Conservation (phyloP, 92 coral and sea anemone genomes). For the Pocillopora meandrina region DNA sequence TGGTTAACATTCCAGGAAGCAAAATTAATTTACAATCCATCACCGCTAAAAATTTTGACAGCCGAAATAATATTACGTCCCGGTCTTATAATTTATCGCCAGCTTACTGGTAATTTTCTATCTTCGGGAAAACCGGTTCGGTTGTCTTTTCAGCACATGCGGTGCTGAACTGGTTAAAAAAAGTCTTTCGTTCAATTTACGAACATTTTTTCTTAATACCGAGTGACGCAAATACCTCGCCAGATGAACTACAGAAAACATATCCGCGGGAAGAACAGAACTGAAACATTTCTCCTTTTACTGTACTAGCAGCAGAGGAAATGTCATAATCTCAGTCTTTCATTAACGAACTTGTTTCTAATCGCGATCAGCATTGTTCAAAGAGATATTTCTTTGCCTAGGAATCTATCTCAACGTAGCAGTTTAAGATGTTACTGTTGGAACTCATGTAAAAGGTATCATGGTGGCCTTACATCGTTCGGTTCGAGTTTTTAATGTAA, state of each 20-base stretch:
- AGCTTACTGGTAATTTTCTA: neutral
- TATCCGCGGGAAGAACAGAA: neutral
- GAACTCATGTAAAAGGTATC: too few species aligned
- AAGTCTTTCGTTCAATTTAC: too few species aligned
- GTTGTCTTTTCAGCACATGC: neutral
- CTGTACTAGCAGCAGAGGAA: slow-evolving; percentile 29
- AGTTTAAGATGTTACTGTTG: neutral
- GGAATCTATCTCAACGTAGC: neutral
- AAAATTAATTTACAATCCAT: slow-evolving; percentile 74
- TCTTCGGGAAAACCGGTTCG: neutral
- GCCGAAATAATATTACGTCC: slow-evolving; percentile 32
- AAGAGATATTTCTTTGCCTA: slow-evolving; percentile 29
- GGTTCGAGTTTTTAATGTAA: too few species aligned
- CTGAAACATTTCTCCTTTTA: neutral
- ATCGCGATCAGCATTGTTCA: neutral
- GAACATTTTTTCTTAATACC: too few species aligned
- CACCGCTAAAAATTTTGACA: slow-evolving; percentile 49
- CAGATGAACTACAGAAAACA: too few species aligned
- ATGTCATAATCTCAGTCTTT: slow-evolving; percentile 18
- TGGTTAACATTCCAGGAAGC: slow-evolving; percentile 57
- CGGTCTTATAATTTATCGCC: neutral
- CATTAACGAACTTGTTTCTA: neutral
- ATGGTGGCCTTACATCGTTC: too few species aligned
- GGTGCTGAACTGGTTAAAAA: too few species aligned
- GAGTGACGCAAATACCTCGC: too few species aligned